Percentiles rank a stretch among this genome's conserved stretches.
Conservation (phyloP, 2,797 vertebrate species). For the Mus minutoides region DNA sequence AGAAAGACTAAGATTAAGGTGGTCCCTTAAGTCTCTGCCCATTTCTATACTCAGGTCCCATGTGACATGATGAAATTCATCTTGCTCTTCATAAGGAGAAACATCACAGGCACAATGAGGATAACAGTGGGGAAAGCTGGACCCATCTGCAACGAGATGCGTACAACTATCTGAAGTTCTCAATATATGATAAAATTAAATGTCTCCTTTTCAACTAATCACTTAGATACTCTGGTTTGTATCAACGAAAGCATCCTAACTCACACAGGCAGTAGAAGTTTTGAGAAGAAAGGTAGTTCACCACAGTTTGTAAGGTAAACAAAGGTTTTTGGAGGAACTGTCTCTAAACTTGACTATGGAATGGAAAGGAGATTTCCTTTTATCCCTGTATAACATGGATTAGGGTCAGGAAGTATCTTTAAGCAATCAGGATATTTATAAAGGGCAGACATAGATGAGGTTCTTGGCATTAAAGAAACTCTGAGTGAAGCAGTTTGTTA, state of each 20-base stretch:
- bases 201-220: background rate
- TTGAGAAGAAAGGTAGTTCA: background rate
- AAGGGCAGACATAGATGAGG: background rate
- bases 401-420: background rate
- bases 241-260: background rate
- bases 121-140: background rate
- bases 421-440: background rate
- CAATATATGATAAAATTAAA: background rate
- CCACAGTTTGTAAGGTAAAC: background rate
- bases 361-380: slow-evolving; percentile 24
- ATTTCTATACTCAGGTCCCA: background rate
- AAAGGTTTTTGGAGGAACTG: background rate
- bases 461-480: background rate
- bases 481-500: background rate
- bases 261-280: background rate
- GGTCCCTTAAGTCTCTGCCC: background rate
- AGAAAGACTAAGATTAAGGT: background rate
- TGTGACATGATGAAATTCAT: background rate
- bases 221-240: background rate
- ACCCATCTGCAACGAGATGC: background rate
- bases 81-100: background rate
- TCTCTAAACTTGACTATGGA: background rate
- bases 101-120: background rate
- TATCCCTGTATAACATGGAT: background rate
- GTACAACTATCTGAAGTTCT: background rate